phyloP scores from a whole-genome alignment of 2,888 invertebrate species.

The Agrochola lota region DNA sequence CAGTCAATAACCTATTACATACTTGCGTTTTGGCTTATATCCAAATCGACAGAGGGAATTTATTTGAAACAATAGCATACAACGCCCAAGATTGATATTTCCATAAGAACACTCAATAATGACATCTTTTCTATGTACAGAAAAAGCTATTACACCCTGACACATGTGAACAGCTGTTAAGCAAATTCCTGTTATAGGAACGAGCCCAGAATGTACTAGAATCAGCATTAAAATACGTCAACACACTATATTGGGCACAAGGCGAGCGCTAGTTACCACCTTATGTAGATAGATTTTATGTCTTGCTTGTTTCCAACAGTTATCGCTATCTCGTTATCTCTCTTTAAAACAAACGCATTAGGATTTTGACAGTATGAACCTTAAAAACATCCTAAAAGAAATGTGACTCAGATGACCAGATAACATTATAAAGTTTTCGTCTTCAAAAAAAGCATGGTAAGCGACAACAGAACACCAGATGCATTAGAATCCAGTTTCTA shows the following conservation, averaged over 20 bases:
- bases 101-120: slow-evolving; percentile 18
- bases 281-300: slow-evolving; percentile 52
- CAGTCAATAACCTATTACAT: slow-evolving; percentile 50
- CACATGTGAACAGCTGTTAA: slow-evolving; percentile 36
- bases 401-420: neutral
- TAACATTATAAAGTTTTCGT: too few species aligned
- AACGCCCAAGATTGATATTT: neutral
- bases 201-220: slow-evolving; percentile 48
- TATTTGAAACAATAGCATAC: slow-evolving; percentile 36
- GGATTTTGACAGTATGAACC: slow-evolving; percentile 22
- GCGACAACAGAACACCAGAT: neutral
- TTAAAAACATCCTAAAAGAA: slow-evolving; percentile 13
- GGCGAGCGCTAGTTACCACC: slow-evolving; percentile 52
- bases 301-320: slow-evolving; percentile 29
- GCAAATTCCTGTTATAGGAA: slow-evolving; percentile 34
- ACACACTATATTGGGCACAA: slow-evolving; percentile 60
- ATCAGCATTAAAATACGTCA: slow-evolving; percentile 52
- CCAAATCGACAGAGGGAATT: slow-evolving; percentile 31
- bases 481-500: neutral
- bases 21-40: slow-evolving; percentile 40
- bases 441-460: neutral
- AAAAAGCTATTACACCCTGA: slow-evolving; percentile 30
- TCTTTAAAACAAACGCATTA: slow-evolving; percentile 42
- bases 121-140: slow-evolving; percentile 21
- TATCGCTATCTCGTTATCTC: slow-evolving; percentile 34